A percentile compares a stretch with the other conserved stretches of the same genome.
phyloP scores from a whole-genome alignment of 2,113 vertebrate genomes.

The Pristiophorus japonicus region DNA sequence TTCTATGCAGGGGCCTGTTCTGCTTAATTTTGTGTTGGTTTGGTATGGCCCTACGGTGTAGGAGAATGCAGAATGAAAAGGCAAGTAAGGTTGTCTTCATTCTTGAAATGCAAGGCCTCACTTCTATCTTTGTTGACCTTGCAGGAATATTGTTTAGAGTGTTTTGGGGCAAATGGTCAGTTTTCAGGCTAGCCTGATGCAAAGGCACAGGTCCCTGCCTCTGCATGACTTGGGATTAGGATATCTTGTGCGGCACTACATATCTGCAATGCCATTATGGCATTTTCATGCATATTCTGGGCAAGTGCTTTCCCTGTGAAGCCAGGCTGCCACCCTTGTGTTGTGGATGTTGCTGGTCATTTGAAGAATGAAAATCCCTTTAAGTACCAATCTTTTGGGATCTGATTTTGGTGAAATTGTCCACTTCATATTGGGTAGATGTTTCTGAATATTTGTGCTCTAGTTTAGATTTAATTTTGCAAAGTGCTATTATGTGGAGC shows the following conservation, averaged over 20 bases:
- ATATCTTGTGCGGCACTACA: background rate
- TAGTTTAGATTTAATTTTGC: slow-evolving; percentile 1
- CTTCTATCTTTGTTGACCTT: background rate
- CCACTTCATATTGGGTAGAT: background rate
- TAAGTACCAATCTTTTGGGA: background rate
- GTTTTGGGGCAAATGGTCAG: background rate
- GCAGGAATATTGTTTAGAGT: background rate
- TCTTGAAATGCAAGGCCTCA: background rate
- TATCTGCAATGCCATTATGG: background rate
- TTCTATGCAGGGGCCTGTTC: background rate
- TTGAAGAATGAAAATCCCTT: background rate
- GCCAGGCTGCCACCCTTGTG: background rate
- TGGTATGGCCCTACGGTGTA: background rate
- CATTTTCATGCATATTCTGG: background rate
- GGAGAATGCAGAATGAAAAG: background rate
- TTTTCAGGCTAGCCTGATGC: background rate
- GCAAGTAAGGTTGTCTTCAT: background rate
- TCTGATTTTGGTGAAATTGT: background rate
- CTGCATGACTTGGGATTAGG: background rate
- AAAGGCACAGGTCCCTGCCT: background rate
- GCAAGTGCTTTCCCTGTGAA: background rate
- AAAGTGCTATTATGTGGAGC: background rate
- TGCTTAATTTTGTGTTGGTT: background rate
- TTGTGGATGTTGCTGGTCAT: background rate
- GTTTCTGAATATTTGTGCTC: background rate